Percentiles rank a stretch among this genome's conserved stretches.
phyloP scores from a whole-genome alignment of 1,140 invertebrate species.

The Tetramorium alpestre region DNA sequence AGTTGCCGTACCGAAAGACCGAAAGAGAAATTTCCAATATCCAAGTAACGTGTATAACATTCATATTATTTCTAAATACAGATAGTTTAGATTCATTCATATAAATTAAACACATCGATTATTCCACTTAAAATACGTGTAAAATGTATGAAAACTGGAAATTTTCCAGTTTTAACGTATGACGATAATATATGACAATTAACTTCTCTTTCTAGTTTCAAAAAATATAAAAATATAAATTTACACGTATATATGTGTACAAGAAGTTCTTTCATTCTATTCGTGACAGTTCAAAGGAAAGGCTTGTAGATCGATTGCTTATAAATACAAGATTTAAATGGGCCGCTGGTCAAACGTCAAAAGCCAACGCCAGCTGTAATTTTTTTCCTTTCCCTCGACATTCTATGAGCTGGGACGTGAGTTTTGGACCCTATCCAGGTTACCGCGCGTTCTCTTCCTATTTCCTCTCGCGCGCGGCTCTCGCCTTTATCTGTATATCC shows the following conservation, averaged over 20 bases:
- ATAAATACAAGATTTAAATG: neutral
- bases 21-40: neutral
- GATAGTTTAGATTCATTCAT: neutral
- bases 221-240: neutral
- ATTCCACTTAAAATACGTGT: neutral
- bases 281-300: neutral
- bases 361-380: neutral
- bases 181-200: neutral
- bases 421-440: constrained; percentile 51
- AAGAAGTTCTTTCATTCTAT: neutral
- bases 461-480: neutral
- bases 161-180: neutral
- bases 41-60: neutral
- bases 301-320: neutral
- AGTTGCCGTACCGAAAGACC: neutral
- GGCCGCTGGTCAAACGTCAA: constrained; percentile 4
- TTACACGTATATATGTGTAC: neutral
- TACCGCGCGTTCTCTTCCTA: constrained; percentile 36
- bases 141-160: neutral
- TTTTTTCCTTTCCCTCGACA: constrained; percentile 38
- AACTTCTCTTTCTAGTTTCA: neutral
- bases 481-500: neutral
- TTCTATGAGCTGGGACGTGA: constrained; percentile 17
- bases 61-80: neutral
- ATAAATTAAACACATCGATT: neutral